Base-by-base conservation (phyloP, 1,140 invertebrate species). In the Papilio dardanus region DNA sequence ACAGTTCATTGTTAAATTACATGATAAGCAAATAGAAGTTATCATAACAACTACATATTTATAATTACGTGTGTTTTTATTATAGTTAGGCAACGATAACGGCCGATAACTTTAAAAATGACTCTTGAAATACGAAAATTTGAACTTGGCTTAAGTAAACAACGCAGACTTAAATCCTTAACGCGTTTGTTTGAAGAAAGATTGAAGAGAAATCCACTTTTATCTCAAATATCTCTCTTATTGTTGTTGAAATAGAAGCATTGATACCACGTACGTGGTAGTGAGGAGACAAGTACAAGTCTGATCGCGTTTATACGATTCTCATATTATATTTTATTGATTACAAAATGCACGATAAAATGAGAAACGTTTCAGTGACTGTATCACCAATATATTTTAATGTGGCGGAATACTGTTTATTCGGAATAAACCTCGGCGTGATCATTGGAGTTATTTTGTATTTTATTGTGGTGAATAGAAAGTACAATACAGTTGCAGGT, bases 371-470 rank as follows among this genome's bases (percentile, higher is more conserved):
- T 8, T 73, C 79, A 1, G 35, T 84, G n/a, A 79, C 84, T 8
- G 79, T 83, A 10, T 88, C 84, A 1, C 89, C 88, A 2, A 90
- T 93, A 76, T 93, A 93, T 81, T 93, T 93, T 37, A 93, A 93
- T 78, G 82, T 93, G 0, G 92, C 92, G 0, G 92, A 93, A 78
- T 93, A 93, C 81, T 92, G 90, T 74, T 84, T 93, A 46, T 93
- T 93, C 42, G 92, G 92, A 3, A 91, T 93, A 16, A 89, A 84
- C 74, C 79, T 93, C n/a, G 87, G 92, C 80, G 88, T 89, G n/a
- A 86, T 93, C 54, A 82, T 93, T 40, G 88, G 89, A 19, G 87
- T 93, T 42, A 91, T 92, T 75, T 71, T 93, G 42, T 92, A 93
- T 84, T 92, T 86, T 74, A 86, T 89, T 83, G 78, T 92, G 40